Conservation (phyloP, 2,113 vertebrate genomes). For the Salvelinus sp. region DNA sequence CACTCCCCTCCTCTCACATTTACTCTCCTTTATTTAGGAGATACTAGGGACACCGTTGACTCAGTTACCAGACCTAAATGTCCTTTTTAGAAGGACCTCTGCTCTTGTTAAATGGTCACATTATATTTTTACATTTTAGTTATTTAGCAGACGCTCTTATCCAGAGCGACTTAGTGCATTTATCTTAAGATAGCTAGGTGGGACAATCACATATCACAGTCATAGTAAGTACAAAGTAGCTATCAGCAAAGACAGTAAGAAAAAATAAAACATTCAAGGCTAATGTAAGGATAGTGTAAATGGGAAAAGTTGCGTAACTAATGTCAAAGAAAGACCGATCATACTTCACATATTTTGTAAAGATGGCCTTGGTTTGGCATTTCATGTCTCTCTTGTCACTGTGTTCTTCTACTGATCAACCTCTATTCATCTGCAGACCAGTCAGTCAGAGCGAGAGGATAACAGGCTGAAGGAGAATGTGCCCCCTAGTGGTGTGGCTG, state of each 20-base stretch:
- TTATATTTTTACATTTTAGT: neutral
- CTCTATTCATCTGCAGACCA: slow-evolving; percentile 40
- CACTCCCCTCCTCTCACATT: no score
- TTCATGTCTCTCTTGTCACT: neutral
- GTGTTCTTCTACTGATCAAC: neutral
- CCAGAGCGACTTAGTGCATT: no score
- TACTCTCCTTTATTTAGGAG: no score
- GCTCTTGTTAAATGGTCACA: neutral
- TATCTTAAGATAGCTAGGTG: no score
- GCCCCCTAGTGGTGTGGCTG: slow-evolving; percentile 63
- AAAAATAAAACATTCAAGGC: no score
- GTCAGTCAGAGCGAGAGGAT: slow-evolving; percentile 56
- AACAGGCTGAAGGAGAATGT: slow-evolving; percentile 79
- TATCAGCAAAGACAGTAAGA: no score
- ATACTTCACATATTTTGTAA: no score
- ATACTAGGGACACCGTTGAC: no score
- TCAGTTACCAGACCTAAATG: no score
- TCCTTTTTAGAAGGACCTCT: neutral
- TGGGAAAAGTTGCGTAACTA: slow-evolving; percentile 27
- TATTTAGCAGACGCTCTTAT: neutral
- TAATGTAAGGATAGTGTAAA: no score
- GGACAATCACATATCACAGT: no score
- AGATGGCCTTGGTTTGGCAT: neutral
- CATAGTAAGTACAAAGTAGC: no score
- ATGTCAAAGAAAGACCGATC: neutral